Evolutionary conservation across 2,797 vertebrate genomes (phyloP).

Genomic region (Eulemur coronatus): DNA sequence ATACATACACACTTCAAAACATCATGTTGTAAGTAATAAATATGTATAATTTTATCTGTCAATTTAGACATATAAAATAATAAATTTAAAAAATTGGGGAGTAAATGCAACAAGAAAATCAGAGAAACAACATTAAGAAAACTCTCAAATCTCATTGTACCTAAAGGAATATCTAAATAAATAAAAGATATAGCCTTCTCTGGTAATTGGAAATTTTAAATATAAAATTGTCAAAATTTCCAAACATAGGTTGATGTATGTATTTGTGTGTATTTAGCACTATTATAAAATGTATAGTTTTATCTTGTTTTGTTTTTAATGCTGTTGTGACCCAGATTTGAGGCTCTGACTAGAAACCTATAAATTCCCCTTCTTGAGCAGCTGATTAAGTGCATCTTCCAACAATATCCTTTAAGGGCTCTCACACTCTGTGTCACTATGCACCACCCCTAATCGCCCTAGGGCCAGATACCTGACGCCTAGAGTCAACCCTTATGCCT

Average conservation of each 20-base stretch:
- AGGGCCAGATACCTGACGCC: neutral
- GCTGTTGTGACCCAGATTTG: neutral
- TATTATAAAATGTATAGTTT: neutral
- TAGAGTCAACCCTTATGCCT: neutral
- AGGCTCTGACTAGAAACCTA: neutral
- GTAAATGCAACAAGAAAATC: neutral
- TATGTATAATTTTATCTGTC: neutral
- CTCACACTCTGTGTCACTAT: too few relatives aligned
- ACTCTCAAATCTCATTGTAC: neutral
- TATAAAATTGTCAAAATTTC: neutral
- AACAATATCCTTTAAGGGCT: neutral
- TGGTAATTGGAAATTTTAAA: neutral
- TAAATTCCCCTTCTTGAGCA: neutral
- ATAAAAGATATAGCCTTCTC: neutral
- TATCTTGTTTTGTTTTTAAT: neutral
- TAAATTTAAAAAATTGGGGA: neutral
- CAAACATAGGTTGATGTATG: neutral
- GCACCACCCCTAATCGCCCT: neutral
- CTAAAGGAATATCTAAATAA: neutral
- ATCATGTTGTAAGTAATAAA: neutral
- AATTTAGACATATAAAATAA: neutral
- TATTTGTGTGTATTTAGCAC: neutral
- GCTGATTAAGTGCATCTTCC: neutral
- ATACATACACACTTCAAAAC: too few relatives aligned
- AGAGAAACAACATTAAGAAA: neutral